Evolutionary conservation across 2,113 vertebrate genomes (phyloP).

Genomic region (Erythrocercus mccallii): DNA sequence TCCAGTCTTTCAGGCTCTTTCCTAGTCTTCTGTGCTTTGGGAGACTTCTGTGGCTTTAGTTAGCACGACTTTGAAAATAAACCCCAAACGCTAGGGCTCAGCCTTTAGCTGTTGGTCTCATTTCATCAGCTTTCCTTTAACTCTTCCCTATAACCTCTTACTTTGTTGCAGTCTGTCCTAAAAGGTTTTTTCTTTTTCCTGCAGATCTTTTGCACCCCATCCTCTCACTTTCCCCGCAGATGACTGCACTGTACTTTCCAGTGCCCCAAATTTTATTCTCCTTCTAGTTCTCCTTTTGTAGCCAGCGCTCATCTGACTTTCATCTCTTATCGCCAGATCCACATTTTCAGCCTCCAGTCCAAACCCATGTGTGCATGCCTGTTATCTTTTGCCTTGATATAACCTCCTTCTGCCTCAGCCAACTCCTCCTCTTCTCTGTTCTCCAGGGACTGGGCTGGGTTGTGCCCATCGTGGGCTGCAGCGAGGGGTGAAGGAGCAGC

Average conservation of each 20-base stretch:
- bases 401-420: not conserved
- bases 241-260: not conserved
- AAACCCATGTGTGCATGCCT: not conserved
- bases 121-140: not conserved
- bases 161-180: not conserved
- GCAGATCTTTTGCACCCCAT: not conserved
- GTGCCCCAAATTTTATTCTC: not conserved
- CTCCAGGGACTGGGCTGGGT: accelerated
- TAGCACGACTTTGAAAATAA: not conserved
- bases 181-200: not conserved
- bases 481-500: not conserved
- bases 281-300: not conserved
- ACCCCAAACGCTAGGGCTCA: not conserved
- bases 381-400: not conserved
- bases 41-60: not conserved
- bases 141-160: not conserved
- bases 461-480: accelerated
- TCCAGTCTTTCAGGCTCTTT: not conserved
- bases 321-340: not conserved
- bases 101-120: not conserved
- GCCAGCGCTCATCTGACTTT: not conserved
- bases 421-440: not conserved
- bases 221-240: not conserved
- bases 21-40: not conserved
- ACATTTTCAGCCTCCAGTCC: not conserved